A percentile compares a stretch with the other conserved stretches of the same genome.
These are phyloP conservation scores for Dynastes grantii DNA, from an alignment of 2,888 invertebrate species.

Conservation along the genomic window DNA sequence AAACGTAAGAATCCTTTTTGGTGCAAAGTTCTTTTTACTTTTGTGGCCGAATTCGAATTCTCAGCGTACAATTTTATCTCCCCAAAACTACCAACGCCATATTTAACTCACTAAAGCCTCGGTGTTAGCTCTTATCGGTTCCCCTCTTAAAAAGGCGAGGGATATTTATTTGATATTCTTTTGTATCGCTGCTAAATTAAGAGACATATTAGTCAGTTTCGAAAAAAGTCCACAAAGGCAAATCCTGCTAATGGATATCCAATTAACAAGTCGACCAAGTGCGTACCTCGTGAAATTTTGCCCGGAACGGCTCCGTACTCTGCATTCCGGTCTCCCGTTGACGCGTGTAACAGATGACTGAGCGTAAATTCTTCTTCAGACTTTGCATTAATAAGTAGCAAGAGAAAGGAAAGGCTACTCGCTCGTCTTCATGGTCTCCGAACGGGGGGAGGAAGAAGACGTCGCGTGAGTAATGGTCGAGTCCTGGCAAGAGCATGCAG, in stretches of 20 bases:
- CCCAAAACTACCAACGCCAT: no score
- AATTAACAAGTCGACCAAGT: slow-evolving; percentile 34
- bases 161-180: not conserved
- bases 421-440: slow-evolving; percentile 23
- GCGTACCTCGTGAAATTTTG: not conserved
- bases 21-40: no score
- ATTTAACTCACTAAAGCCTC: no score
- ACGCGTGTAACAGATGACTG: slow-evolving; percentile 50
- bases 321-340: not conserved
- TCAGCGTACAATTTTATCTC: not conserved
- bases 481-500: slow-evolving; percentile 67
- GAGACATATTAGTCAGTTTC: not conserved
- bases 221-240: not conserved
- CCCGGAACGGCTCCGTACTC: not conserved
- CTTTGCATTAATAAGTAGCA: slow-evolving; percentile 50
- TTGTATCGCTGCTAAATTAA: slow-evolving; percentile 6
- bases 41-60: no score
- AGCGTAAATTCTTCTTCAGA: slow-evolving; percentile 49
- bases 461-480: slow-evolving; percentile 66
- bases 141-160: not conserved
- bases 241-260: slow-evolving; percentile 38
- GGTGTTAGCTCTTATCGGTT: not conserved
- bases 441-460: slow-evolving; percentile 1
- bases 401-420: slow-evolving; percentile 8
- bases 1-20: no score